Evolutionary conservation across 1,140 invertebrate species (phyloP).

Genomic region (Neodiprion lecontei): DNA sequence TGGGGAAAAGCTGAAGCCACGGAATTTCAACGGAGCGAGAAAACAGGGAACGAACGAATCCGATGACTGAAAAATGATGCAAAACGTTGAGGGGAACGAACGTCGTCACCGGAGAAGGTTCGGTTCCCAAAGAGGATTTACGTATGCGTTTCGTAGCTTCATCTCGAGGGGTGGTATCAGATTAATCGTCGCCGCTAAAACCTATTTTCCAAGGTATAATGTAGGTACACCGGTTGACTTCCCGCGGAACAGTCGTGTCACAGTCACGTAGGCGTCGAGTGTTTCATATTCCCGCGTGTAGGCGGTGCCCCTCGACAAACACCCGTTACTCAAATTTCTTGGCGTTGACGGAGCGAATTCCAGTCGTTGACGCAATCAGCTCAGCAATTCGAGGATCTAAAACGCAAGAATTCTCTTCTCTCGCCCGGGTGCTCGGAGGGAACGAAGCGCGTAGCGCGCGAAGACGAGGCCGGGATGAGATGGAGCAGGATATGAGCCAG

Average conservation of each 20-base stretch:
- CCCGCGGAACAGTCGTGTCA: too few relatives aligned
- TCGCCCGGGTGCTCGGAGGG: neutral
- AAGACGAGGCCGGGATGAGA: neutral
- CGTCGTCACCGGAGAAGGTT: neutral
- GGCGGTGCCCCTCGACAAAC: neutral
- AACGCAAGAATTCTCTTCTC: neutral
- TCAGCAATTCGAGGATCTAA: neutral
- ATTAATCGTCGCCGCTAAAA: neutral
- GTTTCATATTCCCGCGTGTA: too few relatives aligned
- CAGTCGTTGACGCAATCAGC: neutral
- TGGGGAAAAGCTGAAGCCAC: too few relatives aligned
- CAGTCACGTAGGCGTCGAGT: too few relatives aligned
- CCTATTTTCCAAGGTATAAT: neutral
- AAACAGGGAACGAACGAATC: too few relatives aligned
- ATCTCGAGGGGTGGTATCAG: neutral
- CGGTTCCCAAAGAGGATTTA: neutral
- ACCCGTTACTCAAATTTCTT: neutral
- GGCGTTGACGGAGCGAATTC: constrained; percentile 3
- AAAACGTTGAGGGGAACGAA: neutral
- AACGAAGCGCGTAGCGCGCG: neutral
- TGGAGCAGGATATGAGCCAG: neutral
- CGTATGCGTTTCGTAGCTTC: neutral
- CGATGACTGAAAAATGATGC: too few relatives aligned
- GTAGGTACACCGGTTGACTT: too few relatives aligned
- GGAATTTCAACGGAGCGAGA: too few relatives aligned